Conservation (phyloP, 2,113 vertebrate genomes). For the Motacilla tschutschensis region DNA sequence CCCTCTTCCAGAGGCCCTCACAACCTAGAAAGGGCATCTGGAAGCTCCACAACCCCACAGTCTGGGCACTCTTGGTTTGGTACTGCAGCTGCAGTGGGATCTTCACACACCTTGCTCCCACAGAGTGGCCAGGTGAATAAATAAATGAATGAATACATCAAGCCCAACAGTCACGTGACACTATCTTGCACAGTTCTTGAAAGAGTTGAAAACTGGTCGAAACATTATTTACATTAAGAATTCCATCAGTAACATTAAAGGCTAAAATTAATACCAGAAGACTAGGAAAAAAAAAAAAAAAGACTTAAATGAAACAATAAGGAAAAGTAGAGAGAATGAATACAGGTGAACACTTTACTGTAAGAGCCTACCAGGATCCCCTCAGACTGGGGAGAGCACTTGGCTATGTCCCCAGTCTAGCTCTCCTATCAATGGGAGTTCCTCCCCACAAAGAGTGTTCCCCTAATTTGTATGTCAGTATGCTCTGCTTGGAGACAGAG, state of each 20-base stretch:
- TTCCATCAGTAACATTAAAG: neutral
- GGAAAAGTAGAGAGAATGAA: neutral
- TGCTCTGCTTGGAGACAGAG: neutral
- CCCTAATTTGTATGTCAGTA: neutral
- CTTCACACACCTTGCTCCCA: neutral
- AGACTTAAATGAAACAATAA: neutral
- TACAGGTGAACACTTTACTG: neutral
- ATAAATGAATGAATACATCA: neutral
- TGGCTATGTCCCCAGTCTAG: neutral
- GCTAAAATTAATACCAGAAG: neutral
- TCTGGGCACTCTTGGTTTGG: neutral
- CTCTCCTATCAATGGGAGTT: rapidly evolving
- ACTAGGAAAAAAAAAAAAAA: neutral
- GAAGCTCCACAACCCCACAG: neutral
- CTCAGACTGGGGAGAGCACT: neutral
- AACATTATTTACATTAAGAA: neutral
- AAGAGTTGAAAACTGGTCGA: neutral
- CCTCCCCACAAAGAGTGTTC: rapidly evolving
- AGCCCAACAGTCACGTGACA: neutral
- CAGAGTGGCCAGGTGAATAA: neutral
- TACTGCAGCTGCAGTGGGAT: neutral
- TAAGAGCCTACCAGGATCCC: neutral
- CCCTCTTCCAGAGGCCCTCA: neutral
- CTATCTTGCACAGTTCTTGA: neutral
- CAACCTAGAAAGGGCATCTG: rapidly evolving